Evolutionary conservation across 2,888 invertebrate species (phyloP).

Genomic region (Athrips mouffetella): DNA sequence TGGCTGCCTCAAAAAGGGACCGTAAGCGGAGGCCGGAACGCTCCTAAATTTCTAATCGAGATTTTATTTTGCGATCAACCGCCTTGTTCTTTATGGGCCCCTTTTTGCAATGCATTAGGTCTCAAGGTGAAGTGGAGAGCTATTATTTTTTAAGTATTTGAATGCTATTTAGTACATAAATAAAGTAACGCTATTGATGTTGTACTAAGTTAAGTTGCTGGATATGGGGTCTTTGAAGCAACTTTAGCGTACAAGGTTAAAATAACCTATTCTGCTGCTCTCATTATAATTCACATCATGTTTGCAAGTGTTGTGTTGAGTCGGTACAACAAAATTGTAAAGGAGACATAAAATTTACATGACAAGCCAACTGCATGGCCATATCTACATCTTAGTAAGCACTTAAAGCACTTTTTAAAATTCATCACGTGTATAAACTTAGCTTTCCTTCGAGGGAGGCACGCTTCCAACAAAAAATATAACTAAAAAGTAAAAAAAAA

Average conservation of each 20-base stretch:
- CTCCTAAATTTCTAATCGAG: conserved; percentile 68
- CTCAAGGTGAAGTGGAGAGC: conserved; percentile 52
- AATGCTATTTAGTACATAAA: not conserved
- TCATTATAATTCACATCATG: not conserved
- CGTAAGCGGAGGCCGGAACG: conserved; percentile 57
- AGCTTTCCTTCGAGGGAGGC: conserved; percentile 53
- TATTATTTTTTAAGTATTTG: conserved; percentile 36
- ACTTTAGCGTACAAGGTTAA: not conserved
- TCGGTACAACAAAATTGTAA: conserved; percentile 37
- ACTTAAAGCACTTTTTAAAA: conserved; percentile 60
- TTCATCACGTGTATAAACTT: conserved; percentile 64
- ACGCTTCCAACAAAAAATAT: conserved; percentile 58
- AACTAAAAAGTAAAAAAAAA: conserved; percentile 43
- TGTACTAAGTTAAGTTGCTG: not conserved
- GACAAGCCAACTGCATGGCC: conserved; percentile 55
- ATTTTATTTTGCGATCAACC: conserved; percentile 62
- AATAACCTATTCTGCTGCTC: not conserved
- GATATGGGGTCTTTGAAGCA: not conserved
- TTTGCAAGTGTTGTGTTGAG: conserved; percentile 27
- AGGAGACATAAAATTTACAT: conserved; percentile 56
- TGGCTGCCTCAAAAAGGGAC: conserved; percentile 56
- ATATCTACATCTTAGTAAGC: conserved; percentile 47
- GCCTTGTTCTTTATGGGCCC: conserved; percentile 53
- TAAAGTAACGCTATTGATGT: not conserved
- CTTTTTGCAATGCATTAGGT: conserved; percentile 59